Evolutionary conservation across 2,888 invertebrate species (phyloP), one percentile per base, ranked within the genome.

Genomic region (Bellardia bayeri): DNA sequence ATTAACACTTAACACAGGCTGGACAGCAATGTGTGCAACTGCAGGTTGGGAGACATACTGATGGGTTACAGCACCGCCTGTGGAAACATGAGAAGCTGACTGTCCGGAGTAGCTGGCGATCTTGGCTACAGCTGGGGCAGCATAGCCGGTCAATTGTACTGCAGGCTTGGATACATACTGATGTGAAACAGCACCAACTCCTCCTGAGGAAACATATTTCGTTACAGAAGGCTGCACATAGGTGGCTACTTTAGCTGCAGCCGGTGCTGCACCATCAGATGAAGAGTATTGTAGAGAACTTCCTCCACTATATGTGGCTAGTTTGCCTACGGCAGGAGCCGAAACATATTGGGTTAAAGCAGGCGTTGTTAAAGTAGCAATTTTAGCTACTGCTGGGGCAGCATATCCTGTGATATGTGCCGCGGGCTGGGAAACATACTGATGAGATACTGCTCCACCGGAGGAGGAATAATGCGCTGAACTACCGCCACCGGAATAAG

Each of bases 241-340:
- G 84, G 89, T 92, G 89, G 88, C 89, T 13, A 87, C 85, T 37
- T 89, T 89, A 33, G 88, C 51, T 0, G 89, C 54, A 3, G 89
- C 89, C 14, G 90, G 90, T 9, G 88, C 88, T 4, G n/a, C n/a
- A 8, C 56, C 56, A 7, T 23, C 7, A 8, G 16, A 16, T 3
- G 91, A 90, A 0, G 91, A 84, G 30, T 90, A 89, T 71, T 91
- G 91, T 87, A 90, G 90, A 0, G 91, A 90, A 14, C 90, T 74
- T 2, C 90, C 89, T 23, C 89, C 88, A 64, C 71, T 58, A 40
- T 81, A 81, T 11, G 82, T 64, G 6, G 90, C 85, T 90, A 94
- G 33, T 45, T 92, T 91, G 0, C 90, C 76, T 5, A 90, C 85
- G 8, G 88, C 88, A 0, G 90, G 90, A 49, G 85, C 89, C 16